phyloP scores from a whole-genome alignment of 2,113 vertebrate species.

The Corythornis vintsioides region DNA sequence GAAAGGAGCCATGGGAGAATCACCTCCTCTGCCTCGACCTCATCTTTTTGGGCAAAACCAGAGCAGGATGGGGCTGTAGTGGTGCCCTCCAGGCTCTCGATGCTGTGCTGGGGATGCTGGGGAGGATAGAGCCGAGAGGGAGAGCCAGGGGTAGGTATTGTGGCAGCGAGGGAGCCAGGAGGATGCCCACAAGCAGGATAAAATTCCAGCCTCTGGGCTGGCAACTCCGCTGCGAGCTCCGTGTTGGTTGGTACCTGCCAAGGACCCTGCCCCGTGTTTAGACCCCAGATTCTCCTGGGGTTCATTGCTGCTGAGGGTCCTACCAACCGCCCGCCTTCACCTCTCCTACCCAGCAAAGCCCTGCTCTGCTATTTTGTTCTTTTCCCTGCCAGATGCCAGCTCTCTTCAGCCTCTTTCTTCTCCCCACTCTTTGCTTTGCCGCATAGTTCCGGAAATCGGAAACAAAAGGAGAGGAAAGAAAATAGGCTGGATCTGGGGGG shows the following conservation, averaged over 20 bases:
- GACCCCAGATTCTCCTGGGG: neutral
- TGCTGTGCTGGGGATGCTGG: neutral
- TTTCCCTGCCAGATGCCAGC: constrained; percentile 70
- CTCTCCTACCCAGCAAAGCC: neutral
- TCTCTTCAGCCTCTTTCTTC: constrained; percentile 58
- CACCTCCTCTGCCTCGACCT: accelerated
- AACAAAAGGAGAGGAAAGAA: constrained; percentile 62
- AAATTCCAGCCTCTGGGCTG: neutral
- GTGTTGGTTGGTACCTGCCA: neutral
- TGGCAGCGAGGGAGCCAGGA: accelerated
- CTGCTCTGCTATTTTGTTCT: constrained; percentile 49
- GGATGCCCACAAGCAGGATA: accelerated
- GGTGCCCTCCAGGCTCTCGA: accelerated
- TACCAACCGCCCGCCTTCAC: neutral
- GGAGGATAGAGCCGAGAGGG: neutral
- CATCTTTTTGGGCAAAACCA: neutral
- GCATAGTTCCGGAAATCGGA: constrained; percentile 54
- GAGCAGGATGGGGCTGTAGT: neutral
- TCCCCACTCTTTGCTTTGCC: constrained; percentile 53
- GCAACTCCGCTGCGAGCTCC: neutral
- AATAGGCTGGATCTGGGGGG: constrained; percentile 31
- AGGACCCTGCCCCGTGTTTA: neutral
- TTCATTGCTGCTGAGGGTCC: neutral
- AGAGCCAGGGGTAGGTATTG: neutral
- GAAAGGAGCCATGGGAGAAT: accelerated